phyloP scores from a whole-genome alignment of 2,888 invertebrate species.

The Dorcus hopei region DNA sequence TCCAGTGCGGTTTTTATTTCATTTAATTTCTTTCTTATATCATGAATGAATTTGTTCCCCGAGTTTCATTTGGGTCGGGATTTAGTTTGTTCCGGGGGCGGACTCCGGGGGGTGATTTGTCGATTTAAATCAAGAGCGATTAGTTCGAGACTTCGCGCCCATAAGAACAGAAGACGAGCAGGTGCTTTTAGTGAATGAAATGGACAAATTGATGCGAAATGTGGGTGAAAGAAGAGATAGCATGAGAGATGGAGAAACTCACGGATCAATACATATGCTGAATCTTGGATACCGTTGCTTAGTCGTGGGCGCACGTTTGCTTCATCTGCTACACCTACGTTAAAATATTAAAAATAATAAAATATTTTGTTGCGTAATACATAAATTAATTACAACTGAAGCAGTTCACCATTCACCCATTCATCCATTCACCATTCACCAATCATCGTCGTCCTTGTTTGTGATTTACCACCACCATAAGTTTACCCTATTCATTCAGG shows the following conservation, averaged over 20 bases:
- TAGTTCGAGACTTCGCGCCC: not conserved
- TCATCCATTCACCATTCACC: not conserved
- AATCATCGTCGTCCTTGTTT: not conserved
- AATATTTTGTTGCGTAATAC: too few species aligned
- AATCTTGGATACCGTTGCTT: conserved; percentile 29
- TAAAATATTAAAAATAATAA: not conserved
- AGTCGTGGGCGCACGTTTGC: conserved; percentile 24
- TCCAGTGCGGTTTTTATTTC: too few species aligned
- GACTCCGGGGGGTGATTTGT: not conserved
- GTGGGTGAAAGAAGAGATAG: conserved; percentile 37
- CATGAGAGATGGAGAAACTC: conserved; percentile 35
- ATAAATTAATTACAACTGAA: too few species aligned
- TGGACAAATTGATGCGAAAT: conserved; percentile 32
- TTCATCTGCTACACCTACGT: conserved; percentile 12
- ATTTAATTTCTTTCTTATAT: too few species aligned
- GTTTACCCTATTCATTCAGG: too few species aligned
- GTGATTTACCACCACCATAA: too few species aligned
- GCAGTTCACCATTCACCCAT: not conserved
- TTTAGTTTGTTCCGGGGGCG: not conserved
- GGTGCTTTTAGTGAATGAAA: conserved; percentile 39
- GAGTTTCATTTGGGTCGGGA: too few species aligned
- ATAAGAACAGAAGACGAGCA: conserved; percentile 15
- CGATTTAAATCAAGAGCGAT: too few species aligned
- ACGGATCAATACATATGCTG: conserved; percentile 42
- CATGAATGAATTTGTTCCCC: too few species aligned